Conservation (phyloP, 2,888 invertebrate species). For the Plebejus argus region DNA sequence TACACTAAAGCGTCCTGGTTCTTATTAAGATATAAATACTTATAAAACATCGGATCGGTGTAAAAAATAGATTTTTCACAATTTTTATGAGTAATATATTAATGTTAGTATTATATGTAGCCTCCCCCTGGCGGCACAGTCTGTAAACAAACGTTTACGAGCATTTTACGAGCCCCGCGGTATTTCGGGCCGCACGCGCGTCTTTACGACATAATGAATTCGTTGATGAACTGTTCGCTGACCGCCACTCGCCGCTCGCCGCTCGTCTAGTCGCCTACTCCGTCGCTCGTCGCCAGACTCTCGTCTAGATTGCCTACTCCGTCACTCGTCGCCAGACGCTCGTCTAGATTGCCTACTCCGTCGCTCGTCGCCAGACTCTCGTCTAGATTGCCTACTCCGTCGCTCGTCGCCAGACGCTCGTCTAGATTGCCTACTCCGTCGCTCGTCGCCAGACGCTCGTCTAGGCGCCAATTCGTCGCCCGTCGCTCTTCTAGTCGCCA, state of each 20-base stretch:
- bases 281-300: too few species aligned
- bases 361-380: neutral
- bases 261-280: too few species aligned
- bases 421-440: neutral
- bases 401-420: neutral
- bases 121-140: conserved; percentile 69
- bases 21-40: conserved; percentile 29
- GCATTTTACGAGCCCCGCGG: conserved; percentile 78
- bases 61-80: conserved; percentile 35
- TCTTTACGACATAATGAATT: conserved; percentile 81
- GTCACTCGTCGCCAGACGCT: too few species aligned
- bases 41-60: conserved; percentile 19
- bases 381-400: neutral
- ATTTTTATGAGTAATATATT: conserved; percentile 44
- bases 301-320: too few species aligned
- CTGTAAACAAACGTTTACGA: conserved; percentile 81
- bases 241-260: conserved; percentile 49
- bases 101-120: conserved; percentile 59
- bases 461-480: neutral
- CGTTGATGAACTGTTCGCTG: conserved; percentile 79
- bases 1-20: conserved; percentile 18
- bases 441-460: neutral
- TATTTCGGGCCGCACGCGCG: conserved; percentile 78
- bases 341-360: conserved; percentile 40
- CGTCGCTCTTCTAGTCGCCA: neutral